Percentiles rank a stretch among this genome's conserved stretches.
Conservation (phyloP, 2,113 vertebrate species). For the Tylochromis polylepis region DNA sequence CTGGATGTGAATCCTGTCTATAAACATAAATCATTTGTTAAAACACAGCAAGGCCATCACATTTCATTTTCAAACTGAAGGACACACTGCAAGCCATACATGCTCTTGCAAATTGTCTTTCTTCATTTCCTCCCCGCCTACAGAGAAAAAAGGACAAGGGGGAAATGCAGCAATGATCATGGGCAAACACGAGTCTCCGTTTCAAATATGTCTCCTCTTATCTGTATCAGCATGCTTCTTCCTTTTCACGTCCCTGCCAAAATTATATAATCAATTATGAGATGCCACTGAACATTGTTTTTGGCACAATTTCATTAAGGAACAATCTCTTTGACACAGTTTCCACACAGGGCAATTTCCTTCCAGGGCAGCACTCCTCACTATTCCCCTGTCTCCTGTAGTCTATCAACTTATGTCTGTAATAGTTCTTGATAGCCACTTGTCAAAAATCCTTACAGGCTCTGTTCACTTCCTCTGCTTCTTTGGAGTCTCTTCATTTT, state of each 20-base stretch:
- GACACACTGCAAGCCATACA: background rate
- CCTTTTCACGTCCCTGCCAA: conserved; percentile 7
- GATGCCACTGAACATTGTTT: conserved; percentile 36
- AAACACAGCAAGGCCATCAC: background rate
- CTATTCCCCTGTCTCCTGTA: background rate
- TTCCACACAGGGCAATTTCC: conserved; percentile 42
- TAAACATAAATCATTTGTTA: background rate
- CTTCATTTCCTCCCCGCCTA: conserved; percentile 19
- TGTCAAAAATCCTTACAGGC: conserved; percentile 47
- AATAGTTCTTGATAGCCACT: conserved; percentile 57
- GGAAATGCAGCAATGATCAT: background rate
- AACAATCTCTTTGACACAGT: conserved; percentile 47
- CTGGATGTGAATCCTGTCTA: background rate
- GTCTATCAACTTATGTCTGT: conserved; percentile 28
- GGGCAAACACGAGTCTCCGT: conserved; percentile 6
- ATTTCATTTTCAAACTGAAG: background rate
- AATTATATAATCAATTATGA: conserved; percentile 44
- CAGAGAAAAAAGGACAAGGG: background rate
- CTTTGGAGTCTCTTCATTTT: conserved; percentile 33
- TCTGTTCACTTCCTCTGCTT: background rate
- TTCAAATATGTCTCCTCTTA: conserved; percentile 43
- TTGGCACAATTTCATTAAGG: conserved; percentile 61
- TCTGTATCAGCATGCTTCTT: conserved; percentile 15
- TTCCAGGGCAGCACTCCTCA: conserved; percentile 8
- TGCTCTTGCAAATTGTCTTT: background rate